A percentile compares a stretch with the other conserved stretches of the same genome.
Conservation (phyloP, 64 coral and sea anemone genomes). For the Stichodactyla helianthus region DNA sequence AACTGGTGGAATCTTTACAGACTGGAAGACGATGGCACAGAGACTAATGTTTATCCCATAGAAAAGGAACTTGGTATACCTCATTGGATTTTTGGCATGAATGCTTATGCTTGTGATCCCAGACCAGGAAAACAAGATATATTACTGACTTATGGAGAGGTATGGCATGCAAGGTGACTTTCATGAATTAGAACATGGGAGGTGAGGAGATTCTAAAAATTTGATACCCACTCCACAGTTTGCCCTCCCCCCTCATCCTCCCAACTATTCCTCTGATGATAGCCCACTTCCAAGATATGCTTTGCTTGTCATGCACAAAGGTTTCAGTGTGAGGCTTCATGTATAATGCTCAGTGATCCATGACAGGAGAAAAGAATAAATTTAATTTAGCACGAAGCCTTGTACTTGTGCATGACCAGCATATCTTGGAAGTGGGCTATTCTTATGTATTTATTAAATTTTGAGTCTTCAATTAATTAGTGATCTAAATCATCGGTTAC, state of each 20-base stretch:
- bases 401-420: too few relatives aligned
- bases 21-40: conserved; percentile 54
- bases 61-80: conserved; percentile 75
- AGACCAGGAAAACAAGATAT: conserved; percentile 22
- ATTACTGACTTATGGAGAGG: not conserved
- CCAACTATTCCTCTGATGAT: too few relatives aligned
- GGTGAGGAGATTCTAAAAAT: too few relatives aligned
- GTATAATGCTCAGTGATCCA: too few relatives aligned
- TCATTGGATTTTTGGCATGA: conserved; percentile 72
- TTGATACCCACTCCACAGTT: too few relatives aligned
- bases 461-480: not conserved
- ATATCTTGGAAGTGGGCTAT: too few relatives aligned
- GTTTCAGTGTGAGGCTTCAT: too few relatives aligned
- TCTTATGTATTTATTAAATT: not conserved
- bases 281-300: too few relatives aligned
- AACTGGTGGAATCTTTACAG: conserved; percentile 98
- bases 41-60: conserved; percentile 62
- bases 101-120: conserved; percentile 63
- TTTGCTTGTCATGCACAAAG: too few relatives aligned
- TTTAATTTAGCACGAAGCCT: too few relatives aligned
- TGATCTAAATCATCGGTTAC: not conserved
- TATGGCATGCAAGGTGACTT: not conserved
- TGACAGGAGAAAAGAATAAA: too few relatives aligned
- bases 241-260: too few relatives aligned
- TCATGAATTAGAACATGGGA: not conserved